phyloP scores from a whole-genome alignment of 2,113 vertebrate species.

The Elaphurus davidianus region DNA sequence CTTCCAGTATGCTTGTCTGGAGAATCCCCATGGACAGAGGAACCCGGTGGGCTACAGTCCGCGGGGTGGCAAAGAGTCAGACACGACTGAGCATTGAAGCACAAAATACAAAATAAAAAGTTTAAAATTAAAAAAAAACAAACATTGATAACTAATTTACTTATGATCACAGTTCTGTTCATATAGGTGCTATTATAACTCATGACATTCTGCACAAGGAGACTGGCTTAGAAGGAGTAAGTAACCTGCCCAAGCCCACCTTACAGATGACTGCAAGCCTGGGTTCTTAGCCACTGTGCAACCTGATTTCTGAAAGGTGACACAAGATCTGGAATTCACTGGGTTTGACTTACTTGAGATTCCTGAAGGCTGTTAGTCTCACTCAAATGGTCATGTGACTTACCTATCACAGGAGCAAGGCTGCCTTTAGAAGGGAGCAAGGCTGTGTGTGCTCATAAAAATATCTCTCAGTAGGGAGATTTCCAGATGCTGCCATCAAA shows the following conservation, averaged over 20 bases:
- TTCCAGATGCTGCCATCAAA: not conserved
- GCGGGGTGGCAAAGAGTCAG: not conserved
- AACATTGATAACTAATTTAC: not conserved
- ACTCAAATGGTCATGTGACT: not conserved
- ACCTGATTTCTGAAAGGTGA: not conserved
- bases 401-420: fast-evolving
- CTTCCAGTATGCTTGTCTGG: not conserved
- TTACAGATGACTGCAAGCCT: not conserved
- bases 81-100: fast-evolving
- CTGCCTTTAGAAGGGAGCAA: not conserved
- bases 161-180: not conserved
- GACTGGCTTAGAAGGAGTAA: not conserved
- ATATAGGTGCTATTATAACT: not conserved
- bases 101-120: not conserved
- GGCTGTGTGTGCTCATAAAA: not conserved
- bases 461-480: not conserved
- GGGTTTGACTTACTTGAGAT: not conserved
- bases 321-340: not conserved
- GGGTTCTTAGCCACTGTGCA: not conserved
- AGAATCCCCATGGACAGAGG: not conserved
- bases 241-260: not conserved
- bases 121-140: not conserved
- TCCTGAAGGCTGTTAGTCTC: not conserved
- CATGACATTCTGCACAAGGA: not conserved
- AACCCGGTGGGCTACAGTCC: not conserved